Evolutionary conservation across 2,888 invertebrate genomes (phyloP).

Genomic region (Nyleta sp.): DNA sequence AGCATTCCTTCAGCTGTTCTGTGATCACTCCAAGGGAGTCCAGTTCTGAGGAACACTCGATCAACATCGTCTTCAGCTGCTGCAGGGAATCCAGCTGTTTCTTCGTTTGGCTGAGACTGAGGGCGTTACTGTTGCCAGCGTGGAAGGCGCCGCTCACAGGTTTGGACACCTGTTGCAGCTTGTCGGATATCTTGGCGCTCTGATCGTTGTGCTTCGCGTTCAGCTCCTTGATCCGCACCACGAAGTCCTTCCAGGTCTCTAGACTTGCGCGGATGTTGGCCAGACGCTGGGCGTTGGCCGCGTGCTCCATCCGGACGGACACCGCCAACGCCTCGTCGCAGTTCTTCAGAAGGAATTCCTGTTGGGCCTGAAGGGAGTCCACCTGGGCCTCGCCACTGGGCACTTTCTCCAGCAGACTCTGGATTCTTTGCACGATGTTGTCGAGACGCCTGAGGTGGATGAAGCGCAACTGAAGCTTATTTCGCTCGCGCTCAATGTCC

Average conservation of each 20-base stretch:
- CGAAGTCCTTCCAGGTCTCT: conserved; percentile 91
- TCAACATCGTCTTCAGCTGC: conserved; percentile 85
- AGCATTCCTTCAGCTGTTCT: conserved; percentile 92
- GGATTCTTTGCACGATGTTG: conserved; percentile 87
- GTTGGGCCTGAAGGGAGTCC: conserved; percentile 86
- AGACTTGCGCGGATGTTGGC: conserved; percentile 91
- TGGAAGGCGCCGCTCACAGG: conserved; percentile 85
- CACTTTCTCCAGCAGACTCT: conserved; percentile 87
- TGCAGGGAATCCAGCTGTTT: conserved; percentile 86
- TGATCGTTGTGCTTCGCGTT: conserved; percentile 86
- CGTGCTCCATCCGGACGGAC: conserved; percentile 92
- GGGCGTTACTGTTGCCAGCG: conserved; percentile 81
- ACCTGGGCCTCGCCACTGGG: conserved; percentile 88
- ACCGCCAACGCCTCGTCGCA: conserved; percentile 91
- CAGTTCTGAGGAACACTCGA: conserved; percentile 85
- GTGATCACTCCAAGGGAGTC: conserved; percentile 89
- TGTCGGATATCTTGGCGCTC: conserved; percentile 84
- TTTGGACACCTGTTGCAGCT: conserved; percentile 87
- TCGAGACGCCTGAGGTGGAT: conserved; percentile 90
- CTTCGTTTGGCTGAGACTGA: conserved; percentile 86
- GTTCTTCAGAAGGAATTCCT: conserved; percentile 87
- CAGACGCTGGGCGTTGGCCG: conserved; percentile 90
- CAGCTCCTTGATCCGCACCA: conserved; percentile 87
- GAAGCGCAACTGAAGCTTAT: conserved; percentile 90
- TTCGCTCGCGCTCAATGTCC: conserved; percentile 90